Percentiles rank a stretch among this genome's conserved stretches.
phyloP scores from a whole-genome alignment of 1,140 invertebrate genomes.

The Drosophila orena region DNA sequence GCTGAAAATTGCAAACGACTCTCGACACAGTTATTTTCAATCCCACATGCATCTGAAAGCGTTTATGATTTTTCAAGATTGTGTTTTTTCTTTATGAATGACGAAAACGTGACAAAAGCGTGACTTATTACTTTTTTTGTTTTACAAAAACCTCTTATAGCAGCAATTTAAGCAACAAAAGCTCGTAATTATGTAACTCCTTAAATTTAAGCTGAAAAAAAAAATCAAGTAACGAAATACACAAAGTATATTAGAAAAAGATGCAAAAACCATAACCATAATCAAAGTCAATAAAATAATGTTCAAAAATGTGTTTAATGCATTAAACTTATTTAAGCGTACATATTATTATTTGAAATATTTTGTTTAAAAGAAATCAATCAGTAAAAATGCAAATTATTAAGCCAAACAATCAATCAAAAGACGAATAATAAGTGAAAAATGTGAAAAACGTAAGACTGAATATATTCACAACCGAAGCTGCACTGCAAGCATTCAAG shows the following conservation, averaged over 20 bases:
- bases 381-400: constrained; percentile 49
- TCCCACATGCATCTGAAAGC: constrained; percentile 31
- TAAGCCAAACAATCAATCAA: constrained; percentile 52
- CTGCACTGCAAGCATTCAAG: constrained; percentile 13
- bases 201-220: constrained; percentile 70
- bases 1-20: constrained; percentile 32
- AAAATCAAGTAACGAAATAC: constrained; percentile 59
- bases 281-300: constrained; percentile 83
- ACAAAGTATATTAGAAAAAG: constrained; percentile 76
- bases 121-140: constrained; percentile 60
- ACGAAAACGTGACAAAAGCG: constrained; percentile 47
- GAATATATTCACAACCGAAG: constrained; percentile 28
- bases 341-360: constrained; percentile 74
- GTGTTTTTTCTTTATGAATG: constrained; percentile 51
- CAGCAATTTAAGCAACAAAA: constrained; percentile 59
- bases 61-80: constrained; percentile 61
- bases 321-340: constrained; percentile 80
- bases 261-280: constrained; percentile 71
- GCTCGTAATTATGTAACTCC: constrained; percentile 64
- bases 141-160: constrained; percentile 41
- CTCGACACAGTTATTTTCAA: constrained; percentile 18
- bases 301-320: constrained; percentile 79
- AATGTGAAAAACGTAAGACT: constrained; percentile 20
- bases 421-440: constrained; percentile 30
- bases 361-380: constrained; percentile 68